Percentiles rank a stretch among this genome's conserved stretches.
These are phyloP conservation scores for Paradisaea rubra DNA, from an alignment of 2,113 vertebrate genomes.

Conservation along the genomic window DNA sequence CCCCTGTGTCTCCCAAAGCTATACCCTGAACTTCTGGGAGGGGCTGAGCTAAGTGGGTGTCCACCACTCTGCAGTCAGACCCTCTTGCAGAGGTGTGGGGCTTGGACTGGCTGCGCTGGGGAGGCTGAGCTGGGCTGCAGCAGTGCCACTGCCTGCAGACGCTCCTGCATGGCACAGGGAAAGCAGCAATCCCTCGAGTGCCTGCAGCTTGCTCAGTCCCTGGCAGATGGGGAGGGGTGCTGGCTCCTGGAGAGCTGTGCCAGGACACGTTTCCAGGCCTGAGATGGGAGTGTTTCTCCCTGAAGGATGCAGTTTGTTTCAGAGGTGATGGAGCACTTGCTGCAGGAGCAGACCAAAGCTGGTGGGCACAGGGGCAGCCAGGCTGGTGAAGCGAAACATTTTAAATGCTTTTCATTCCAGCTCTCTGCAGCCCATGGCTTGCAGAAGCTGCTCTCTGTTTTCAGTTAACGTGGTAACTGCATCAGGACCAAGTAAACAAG, in stretches of 20 bases:
- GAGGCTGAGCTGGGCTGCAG: background rate
- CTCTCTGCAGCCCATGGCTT: background rate
- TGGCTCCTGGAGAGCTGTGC: background rate
- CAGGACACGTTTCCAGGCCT: background rate
- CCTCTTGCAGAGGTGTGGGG: background rate
- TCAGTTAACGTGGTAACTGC: background rate
- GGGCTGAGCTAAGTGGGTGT: background rate
- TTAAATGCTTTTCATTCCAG: slow-evolving; percentile 13
- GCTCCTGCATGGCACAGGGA: background rate
- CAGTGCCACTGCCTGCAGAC: background rate
- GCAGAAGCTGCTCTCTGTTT: background rate
- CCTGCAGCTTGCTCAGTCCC: background rate
- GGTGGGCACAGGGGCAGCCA: background rate
- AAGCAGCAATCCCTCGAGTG: background rate
- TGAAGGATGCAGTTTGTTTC: background rate
- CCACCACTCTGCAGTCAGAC: background rate
- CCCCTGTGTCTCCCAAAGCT: background rate
- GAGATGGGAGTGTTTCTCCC: background rate
- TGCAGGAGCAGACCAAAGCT: background rate
- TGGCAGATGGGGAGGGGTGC: background rate
- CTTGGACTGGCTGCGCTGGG: background rate
- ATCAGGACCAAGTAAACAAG: background rate
- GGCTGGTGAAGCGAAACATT: background rate
- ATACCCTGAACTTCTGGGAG: background rate
- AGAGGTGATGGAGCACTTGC: background rate